These are phyloP conservation scores for Limanda limanda DNA, from an alignment of 2,113 vertebrate species.

Conservation along the genomic window DNA sequence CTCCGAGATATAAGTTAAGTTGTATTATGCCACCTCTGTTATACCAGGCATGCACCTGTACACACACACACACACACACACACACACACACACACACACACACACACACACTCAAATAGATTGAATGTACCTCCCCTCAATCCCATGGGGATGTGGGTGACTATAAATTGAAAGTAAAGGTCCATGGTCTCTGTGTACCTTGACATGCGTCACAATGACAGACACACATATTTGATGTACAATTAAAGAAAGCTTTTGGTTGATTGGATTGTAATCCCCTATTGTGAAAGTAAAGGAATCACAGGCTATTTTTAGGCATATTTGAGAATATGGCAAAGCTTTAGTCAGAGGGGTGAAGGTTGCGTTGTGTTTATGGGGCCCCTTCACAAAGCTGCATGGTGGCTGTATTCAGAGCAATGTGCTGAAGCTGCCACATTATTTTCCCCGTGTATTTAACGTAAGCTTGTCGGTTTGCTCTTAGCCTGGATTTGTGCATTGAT, in stretches of 20 bases:
- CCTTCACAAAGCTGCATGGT: conserved; percentile 16
- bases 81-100: not conserved
- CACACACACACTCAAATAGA: not conserved
- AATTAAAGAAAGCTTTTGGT: conserved; percentile 77
- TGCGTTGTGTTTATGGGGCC: conserved; percentile 23
- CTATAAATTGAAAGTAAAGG: conserved; percentile 26
- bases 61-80: not conserved
- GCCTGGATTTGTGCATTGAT: conserved; percentile 4
- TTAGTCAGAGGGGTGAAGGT: conserved; percentile 29
- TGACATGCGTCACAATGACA: conserved; percentile 37
- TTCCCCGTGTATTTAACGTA: not conserved
- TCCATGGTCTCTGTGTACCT: conserved; percentile 20
- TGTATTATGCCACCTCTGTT: not conserved
- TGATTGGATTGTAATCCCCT: conserved; percentile 80
- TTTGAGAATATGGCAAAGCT: conserved; percentile 63
- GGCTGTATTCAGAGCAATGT: not conserved
- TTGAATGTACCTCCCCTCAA: not conserved
- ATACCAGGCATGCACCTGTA: not conserved
- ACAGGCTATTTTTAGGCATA: conserved; percentile 73
- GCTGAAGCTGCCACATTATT: not conserved
- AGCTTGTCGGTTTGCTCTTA: not conserved
- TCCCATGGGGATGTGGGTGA: not conserved
- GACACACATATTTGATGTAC: conserved; percentile 68
- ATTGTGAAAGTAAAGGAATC: conserved; percentile 63
- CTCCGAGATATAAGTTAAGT: not conserved